Conservation (phyloP, 2,113 vertebrate genomes). For the Dendrocopos noguchii region DNA sequence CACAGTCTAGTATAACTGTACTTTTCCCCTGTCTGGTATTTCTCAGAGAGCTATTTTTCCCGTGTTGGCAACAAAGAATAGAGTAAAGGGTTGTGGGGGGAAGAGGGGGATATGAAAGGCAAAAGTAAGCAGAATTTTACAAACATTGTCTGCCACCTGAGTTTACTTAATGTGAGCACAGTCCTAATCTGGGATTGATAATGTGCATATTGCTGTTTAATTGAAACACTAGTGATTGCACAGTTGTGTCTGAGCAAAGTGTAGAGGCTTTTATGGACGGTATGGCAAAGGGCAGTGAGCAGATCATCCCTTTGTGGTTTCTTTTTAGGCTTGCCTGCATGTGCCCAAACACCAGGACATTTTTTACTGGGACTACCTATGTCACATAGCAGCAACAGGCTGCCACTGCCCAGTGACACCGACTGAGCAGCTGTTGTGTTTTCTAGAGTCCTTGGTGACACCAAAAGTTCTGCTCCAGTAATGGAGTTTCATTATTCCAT, state of each 20-base stretch:
- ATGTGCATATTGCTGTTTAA: conserved; percentile 15
- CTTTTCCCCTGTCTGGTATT: conserved; percentile 39
- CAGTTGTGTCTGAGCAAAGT: conserved; percentile 29
- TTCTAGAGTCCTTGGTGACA: not conserved
- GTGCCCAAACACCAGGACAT: not conserved
- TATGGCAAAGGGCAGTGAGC: not conserved
- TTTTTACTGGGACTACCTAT: not conserved
- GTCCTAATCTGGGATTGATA: conserved; percentile 65
- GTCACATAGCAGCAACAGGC: not conserved
- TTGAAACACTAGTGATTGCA: conserved; percentile 44
- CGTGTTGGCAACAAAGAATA: conserved; percentile 39
- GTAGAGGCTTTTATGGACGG: conserved; percentile 28
- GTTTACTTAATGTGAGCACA: conserved; percentile 63
- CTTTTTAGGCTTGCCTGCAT: not conserved
- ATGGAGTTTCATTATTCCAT: not conserved
- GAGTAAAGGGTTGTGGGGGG: not conserved
- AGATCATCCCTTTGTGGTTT: not conserved
- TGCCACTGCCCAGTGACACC: not conserved
- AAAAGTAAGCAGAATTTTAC: not conserved
- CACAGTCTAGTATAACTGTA: conserved; percentile 52
- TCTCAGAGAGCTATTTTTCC: conserved; percentile 40
- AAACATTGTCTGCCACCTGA: conserved; percentile 43
- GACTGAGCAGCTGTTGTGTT: not conserved
- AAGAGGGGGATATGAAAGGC: not conserved
- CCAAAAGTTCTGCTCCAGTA: not conserved